Conservation (phyloP, 2,888 invertebrate species). For the Tanytarsus gracilentus region DNA sequence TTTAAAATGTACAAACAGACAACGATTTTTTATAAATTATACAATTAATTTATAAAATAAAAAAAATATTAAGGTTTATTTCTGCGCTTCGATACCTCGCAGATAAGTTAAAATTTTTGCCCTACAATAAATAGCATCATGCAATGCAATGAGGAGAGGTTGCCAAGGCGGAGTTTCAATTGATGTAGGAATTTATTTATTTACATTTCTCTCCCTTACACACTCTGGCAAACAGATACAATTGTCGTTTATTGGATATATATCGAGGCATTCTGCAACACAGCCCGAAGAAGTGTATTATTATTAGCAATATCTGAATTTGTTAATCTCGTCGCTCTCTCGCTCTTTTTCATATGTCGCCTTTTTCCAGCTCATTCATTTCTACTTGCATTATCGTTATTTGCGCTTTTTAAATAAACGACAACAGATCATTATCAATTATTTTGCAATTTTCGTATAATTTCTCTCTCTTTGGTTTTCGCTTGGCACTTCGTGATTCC, state of each 20-base stretch:
- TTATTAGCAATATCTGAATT: conserved; percentile 19
- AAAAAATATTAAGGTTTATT: neutral
- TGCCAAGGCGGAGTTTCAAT: conserved; percentile 24
- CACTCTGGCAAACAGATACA: conserved; percentile 3
- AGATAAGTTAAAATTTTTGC: too few relatives aligned
- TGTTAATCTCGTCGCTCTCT: conserved; percentile 1
- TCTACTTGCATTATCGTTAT: conserved; percentile 26
- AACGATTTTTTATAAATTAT: too few relatives aligned
- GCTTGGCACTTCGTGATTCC: conserved; percentile 14
- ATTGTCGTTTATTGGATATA: conserved; percentile 24
- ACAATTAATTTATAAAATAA: too few relatives aligned
- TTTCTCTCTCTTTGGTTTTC: conserved; percentile 24
- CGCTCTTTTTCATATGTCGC: conserved; percentile 16
- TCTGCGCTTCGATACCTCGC: too few relatives aligned
- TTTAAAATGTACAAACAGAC: too few relatives aligned
- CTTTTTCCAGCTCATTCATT: conserved; percentile 18
- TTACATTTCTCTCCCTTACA: conserved; percentile 4
- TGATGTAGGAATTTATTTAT: conserved; percentile 27
- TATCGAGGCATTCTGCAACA: too few relatives aligned
- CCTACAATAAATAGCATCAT: conserved; percentile 5
- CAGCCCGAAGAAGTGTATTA: conserved; percentile 28
- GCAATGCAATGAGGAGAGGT: neutral
- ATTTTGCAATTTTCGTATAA: conserved; percentile 27
- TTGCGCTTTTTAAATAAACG: conserved; percentile 28
- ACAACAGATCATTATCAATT: conserved; percentile 28